Evolutionary conservation across 2,888 invertebrate genomes (phyloP).

Genomic region (Dione vanillae): DNA sequence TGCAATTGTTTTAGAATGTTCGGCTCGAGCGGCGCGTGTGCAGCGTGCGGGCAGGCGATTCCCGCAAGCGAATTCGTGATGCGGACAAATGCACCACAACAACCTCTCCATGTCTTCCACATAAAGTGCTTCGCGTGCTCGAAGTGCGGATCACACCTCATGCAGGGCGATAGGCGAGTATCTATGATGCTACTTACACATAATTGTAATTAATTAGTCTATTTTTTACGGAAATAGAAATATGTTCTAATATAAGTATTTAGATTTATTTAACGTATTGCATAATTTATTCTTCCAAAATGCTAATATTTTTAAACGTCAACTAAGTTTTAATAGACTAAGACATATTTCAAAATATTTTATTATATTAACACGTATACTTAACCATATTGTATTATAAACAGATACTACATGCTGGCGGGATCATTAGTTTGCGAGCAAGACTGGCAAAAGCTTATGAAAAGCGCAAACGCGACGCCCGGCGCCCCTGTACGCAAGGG

Average conservation of each 20-base stretch:
- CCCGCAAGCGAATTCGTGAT: slow-evolving; percentile 97
- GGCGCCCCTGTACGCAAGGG: slow-evolving; percentile 93
- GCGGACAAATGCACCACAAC: slow-evolving; percentile 88
- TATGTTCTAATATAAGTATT: no score
- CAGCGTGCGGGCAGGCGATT: slow-evolving; percentile 95
- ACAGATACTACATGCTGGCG: slow-evolving; percentile 94
- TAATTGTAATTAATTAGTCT: not conserved
- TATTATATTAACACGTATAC: not conserved
- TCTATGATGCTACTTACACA: not conserved
- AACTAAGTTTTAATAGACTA: no score
- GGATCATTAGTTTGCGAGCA: slow-evolving; percentile 97
- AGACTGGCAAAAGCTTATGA: slow-evolving; percentile 97
- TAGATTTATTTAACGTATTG: no score
- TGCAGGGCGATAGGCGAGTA: slow-evolving; percentile 93
- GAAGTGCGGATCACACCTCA: slow-evolving; percentile 94
- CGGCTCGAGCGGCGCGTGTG: slow-evolving; percentile 94
- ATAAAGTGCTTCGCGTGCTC: slow-evolving; percentile 98
- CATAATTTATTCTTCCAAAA: no score
- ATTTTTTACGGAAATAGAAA: no score
- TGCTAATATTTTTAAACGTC: no score
- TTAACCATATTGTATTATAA: not conserved
- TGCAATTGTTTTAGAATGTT: slow-evolving; percentile 90
- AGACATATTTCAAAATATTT: not conserved
- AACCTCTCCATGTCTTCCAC: slow-evolving; percentile 92
- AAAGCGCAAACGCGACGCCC: slow-evolving; percentile 86